Conservation (phyloP, 2,797 vertebrate genomes). For the Echeneis naucrates region DNA sequence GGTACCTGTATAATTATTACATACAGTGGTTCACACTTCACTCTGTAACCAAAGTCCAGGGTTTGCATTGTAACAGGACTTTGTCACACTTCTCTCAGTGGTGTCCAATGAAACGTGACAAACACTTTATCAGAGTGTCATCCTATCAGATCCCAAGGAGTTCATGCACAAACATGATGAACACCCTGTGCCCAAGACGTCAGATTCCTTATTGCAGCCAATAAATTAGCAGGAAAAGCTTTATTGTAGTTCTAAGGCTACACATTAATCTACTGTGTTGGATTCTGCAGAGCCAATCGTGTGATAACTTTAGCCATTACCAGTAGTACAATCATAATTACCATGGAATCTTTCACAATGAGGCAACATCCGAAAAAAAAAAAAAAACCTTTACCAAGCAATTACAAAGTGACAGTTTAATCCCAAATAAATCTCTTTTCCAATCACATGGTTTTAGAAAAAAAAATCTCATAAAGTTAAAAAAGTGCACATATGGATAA, state of each 20-base stretch:
- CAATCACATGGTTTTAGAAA: conserved; percentile 49
- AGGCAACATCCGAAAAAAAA: conserved; percentile 42
- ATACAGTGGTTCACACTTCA: conserved; percentile 70
- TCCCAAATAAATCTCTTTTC: not conserved
- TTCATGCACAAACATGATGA: conserved; percentile 69
- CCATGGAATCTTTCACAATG: conserved; percentile 54
- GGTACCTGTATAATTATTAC: conserved; percentile 81
- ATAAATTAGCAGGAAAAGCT: conserved; percentile 67
- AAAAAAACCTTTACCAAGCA: conserved; percentile 9
- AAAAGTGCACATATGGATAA: conserved; percentile 15
- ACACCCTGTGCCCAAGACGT: conserved; percentile 68
- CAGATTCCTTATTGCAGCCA: conserved; percentile 67
- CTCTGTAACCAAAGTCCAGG: conserved; percentile 76
- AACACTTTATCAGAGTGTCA: conserved; percentile 70
- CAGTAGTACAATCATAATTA: conserved; percentile 74
- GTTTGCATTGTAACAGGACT: conserved; percentile 76
- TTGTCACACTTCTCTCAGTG: conserved; percentile 69
- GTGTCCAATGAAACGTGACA: conserved; percentile 78
- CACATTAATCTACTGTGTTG: conserved; percentile 80
- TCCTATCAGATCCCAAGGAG: conserved; percentile 76
- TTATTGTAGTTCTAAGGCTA: conserved; percentile 77
- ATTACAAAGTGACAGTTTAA: not conserved
- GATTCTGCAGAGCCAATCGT: conserved; percentile 68
- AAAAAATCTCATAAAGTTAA: conserved; percentile 11
- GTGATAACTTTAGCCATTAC: conserved; percentile 80